Conservation (phyloP, 2,113 vertebrate genomes). For the Glareola pratincola region DNA sequence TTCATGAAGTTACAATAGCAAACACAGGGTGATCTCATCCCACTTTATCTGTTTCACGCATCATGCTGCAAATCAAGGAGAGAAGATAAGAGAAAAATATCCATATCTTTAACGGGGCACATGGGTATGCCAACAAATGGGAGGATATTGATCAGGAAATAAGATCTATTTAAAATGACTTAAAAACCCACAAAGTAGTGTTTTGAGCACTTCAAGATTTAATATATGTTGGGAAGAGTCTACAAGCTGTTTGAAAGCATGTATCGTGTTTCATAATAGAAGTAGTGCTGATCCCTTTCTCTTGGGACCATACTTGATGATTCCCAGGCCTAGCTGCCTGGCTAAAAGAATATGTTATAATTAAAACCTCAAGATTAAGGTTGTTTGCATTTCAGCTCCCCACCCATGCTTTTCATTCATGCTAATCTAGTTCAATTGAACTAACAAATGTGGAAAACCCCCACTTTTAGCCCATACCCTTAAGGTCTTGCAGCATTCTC, state of each 20-base stretch:
- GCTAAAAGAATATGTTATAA: background rate
- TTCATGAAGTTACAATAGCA: constrained; percentile 4
- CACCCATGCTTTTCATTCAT: background rate
- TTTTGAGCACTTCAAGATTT: constrained; percentile 31
- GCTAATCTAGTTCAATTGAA: background rate
- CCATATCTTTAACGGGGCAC: background rate
- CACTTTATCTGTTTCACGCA: constrained; percentile 18
- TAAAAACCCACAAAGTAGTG: constrained; percentile 11
- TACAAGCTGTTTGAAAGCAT: constrained; percentile 13
- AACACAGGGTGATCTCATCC: constrained; percentile 34
- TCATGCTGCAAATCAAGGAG: background rate
- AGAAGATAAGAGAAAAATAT: constrained; percentile 20
- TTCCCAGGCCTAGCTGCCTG: background rate
- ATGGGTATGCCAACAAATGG: background rate
- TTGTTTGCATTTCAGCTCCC: background rate
- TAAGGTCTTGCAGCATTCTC: background rate
- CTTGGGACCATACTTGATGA: background rate
- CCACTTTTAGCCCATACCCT: background rate
- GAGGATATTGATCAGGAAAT: constrained; percentile 33
- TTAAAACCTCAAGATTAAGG: background rate
- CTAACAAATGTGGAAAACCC: background rate
- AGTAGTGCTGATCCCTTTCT: background rate
- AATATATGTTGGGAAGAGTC: constrained; percentile 2
- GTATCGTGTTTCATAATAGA: background rate
- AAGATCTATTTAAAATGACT: background rate